Conservation (phyloP, 2,113 vertebrate genomes). For the Todiramphus chloris region DNA sequence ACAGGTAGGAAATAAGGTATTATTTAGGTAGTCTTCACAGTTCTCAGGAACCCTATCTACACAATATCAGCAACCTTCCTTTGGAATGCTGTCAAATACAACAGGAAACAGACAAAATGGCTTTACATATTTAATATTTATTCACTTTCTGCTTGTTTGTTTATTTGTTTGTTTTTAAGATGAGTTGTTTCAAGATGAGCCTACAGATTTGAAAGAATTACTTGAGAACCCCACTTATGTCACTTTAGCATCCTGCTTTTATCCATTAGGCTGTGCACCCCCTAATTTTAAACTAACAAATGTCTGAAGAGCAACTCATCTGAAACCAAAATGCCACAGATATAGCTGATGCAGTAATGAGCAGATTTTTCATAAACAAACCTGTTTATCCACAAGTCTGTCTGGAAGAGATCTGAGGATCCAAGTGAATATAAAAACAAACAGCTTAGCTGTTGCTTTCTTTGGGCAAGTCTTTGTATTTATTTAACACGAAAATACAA, state of each 20-base stretch:
- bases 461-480: slow-evolving; percentile 13
- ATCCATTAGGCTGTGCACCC: neutral
- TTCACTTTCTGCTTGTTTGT: slow-evolving; percentile 12
- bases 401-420: slow-evolving; percentile 7
- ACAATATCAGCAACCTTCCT: neutral
- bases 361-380: slow-evolving; percentile 44
- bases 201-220: neutral
- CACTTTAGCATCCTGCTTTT: neutral
- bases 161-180: slow-evolving; percentile 12
- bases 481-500: slow-evolving; percentile 42
- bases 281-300: neutral
- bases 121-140: slow-evolving; percentile 63
- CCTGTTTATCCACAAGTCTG: slow-evolving; percentile 23
- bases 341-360: neutral
- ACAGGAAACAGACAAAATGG: slow-evolving; percentile 4
- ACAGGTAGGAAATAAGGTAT: neutral
- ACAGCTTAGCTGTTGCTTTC: slow-evolving; percentile 12
- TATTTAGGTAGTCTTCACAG: neutral
- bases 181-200: slow-evolving; percentile 33
- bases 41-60: neutral
- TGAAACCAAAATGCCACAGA: neutral
- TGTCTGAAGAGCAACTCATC: neutral
- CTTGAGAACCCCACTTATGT: neutral
- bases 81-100: slow-evolving; percentile 24
- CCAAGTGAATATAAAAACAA: slow-evolving; percentile 16